Evolutionary conservation across 2,888 invertebrate genomes (phyloP), one percentile per base, ranked within the genome.

Genomic region (Caenorhabditis zanzibari): DNA sequence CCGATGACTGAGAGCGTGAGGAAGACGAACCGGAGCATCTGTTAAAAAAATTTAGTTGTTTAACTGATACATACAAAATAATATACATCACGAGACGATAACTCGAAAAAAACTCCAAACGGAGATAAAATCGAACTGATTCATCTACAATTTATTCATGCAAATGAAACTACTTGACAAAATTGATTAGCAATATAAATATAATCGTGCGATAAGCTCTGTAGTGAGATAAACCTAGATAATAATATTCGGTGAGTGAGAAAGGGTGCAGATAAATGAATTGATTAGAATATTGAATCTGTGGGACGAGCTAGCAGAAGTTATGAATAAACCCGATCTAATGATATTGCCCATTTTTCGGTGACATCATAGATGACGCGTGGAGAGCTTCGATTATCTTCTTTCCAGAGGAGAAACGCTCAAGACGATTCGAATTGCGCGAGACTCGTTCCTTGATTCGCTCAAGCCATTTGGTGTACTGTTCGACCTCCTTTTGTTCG

Each of bases 351-450:
- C 35, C 19, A 19, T 24, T 19, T 1, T 41, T 22, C 7, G 41
- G 41, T 16, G 61, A 5, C 61, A 41, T 41, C 12, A 38, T 41
- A 1, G 66, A 35, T 9, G 63, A 52, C 1, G 56, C 38, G 9
- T 82, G 68, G n/a, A 87, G 80, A 16, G 84, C 83, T 47, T 87
- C 86, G 54, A 90, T 73, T 56, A 90, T 90, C 82, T 90, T 90
- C 83, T 90, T 90, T 32, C 90, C 90, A 14, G 89, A 89, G 5
- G 90, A 90, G 74, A 89, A 90, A 44, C 86, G 38, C 58, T 84
- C 84, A 1, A 84, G 73, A 19, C 84, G 76, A 16, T 73, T 14
- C 2, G 81, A 56, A 44, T 84, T 81, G 14, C 77, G 69, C 12
- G 56, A 32, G 3, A 84, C 84, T 9, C 84, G 76, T 4, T 81